Evolutionary conservation across 64 coral and sea anemone species (phyloP).

Genomic region (Orbicella faveolata): DNA sequence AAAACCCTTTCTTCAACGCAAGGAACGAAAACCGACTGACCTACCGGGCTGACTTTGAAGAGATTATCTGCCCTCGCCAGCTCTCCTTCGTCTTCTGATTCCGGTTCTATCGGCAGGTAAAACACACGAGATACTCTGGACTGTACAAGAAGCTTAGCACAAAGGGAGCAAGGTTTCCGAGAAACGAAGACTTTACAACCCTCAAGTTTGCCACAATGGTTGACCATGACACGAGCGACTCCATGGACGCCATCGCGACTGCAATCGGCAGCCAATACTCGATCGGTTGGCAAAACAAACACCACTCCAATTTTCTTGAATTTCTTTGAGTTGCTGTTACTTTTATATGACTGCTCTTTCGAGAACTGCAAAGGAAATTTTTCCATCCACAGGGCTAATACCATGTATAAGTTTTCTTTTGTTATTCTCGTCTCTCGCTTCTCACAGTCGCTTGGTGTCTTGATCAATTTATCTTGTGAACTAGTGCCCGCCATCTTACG

Average conservation of each 20-base stretch:
- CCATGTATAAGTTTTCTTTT: slow-evolving; percentile 53
- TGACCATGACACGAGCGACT: slow-evolving; percentile 42
- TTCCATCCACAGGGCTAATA: slow-evolving; percentile 47
- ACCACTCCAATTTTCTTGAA: slow-evolving; percentile 59
- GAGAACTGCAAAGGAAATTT: neutral
- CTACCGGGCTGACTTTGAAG: slow-evolving; percentile 36
- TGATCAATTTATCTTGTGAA: neutral
- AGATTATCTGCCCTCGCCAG: slow-evolving; percentile 25
- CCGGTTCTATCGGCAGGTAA: slow-evolving; percentile 69
- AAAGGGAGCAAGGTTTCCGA: slow-evolving; percentile 64
- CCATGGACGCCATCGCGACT: slow-evolving; percentile 57
- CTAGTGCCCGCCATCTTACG: neutral
- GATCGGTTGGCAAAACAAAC: slow-evolving; percentile 42
- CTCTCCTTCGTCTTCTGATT: slow-evolving; percentile 32
- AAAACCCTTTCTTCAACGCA: slow-evolving; percentile 32
- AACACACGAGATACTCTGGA: slow-evolving; percentile 59
- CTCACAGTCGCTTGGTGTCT: slow-evolving; percentile 10
- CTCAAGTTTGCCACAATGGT: slow-evolving; percentile 36
- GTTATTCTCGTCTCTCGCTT: slow-evolving; percentile 14
- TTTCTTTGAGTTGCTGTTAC: neutral
- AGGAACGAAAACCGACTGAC: slow-evolving; percentile 42
- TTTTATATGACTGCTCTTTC: neutral
- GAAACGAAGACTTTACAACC: slow-evolving; percentile 67
- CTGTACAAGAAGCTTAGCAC: slow-evolving; percentile 73
- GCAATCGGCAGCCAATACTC: slow-evolving; percentile 48